Conservation (phyloP, 2,888 invertebrate genomes). For the Macrophya alboannulata region DNA sequence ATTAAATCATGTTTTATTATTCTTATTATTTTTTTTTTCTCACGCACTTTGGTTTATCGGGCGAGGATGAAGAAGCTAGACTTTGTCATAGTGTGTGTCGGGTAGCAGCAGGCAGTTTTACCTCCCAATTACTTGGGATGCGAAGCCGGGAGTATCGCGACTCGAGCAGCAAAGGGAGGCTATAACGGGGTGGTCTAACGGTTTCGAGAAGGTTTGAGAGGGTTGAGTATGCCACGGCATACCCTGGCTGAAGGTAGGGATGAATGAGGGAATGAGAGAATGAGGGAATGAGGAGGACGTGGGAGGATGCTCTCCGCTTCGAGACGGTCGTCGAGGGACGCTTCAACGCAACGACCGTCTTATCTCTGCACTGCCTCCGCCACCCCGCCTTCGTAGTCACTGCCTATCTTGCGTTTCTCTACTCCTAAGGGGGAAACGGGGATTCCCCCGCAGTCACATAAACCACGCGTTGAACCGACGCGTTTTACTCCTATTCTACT, state of each 20-base stretch:
- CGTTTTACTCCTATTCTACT: not conserved
- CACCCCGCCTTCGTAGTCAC: constrained; percentile 68
- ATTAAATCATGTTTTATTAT: constrained; percentile 12
- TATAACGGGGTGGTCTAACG: constrained; percentile 53
- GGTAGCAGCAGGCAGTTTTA: constrained; percentile 69
- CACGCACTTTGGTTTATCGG: constrained; percentile 35
- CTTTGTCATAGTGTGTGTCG: constrained; percentile 65
- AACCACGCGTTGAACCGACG: constrained; percentile 62
- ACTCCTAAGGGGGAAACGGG: constrained; percentile 55
- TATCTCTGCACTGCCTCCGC: constrained; percentile 76
- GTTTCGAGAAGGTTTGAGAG: constrained; percentile 54
- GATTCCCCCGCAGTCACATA: constrained; percentile 64
- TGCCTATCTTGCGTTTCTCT: constrained; percentile 71
- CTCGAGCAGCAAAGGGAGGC: constrained; percentile 15
- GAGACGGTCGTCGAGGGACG: constrained; percentile 76
- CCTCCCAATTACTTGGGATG: constrained; percentile 74
- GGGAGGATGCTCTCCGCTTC: constrained; percentile 65
- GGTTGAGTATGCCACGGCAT: constrained; percentile 38
- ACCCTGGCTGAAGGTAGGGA: constrained; percentile 61
- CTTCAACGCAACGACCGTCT: constrained; percentile 78
- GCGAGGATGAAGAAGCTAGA: constrained; percentile 56
- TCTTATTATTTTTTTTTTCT: constrained; percentile 53
- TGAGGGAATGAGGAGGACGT: constrained; percentile 60
- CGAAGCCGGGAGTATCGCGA: constrained; percentile 70
- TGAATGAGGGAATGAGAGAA: constrained; percentile 61